Evolutionary conservation across 1,140 invertebrate genomes (phyloP).

Genomic region (Parapsyche elsis): DNA sequence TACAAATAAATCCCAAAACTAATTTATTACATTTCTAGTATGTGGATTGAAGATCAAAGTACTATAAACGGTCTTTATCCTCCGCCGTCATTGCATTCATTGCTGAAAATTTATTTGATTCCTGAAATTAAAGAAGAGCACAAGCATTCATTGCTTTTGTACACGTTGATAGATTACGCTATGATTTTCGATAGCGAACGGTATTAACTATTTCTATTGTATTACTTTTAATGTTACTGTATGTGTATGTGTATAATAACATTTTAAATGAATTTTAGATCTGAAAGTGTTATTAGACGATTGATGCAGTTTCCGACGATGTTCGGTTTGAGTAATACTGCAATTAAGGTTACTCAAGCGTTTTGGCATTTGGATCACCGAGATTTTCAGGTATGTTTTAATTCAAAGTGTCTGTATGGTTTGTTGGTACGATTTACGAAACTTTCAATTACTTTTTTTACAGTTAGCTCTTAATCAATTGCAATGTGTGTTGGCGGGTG

Average conservation of each 20-base stretch:
- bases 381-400: slow-evolving; percentile 70
- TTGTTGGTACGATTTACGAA: slow-evolving; percentile 18
- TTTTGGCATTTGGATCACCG: slow-evolving; percentile 89
- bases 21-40: slow-evolving; percentile 57
- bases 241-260: slow-evolving; percentile 9
- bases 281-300: slow-evolving; percentile 70
- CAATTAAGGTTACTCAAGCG: slow-evolving; percentile 81
- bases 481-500: slow-evolving; percentile 61
- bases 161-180: slow-evolving; percentile 83
- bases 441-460: slow-evolving; percentile 48
- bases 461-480: slow-evolving; percentile 69
- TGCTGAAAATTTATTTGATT: slow-evolving; percentile 79
- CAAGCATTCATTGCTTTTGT: slow-evolving; percentile 84
- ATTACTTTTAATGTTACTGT: background rate
- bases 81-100: slow-evolving; percentile 79
- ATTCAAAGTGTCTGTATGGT: slow-evolving; percentile 11
- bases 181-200: slow-evolving; percentile 69
- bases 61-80: slow-evolving; percentile 78
- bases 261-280: slow-evolving; percentile 56
- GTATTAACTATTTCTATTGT: slow-evolving; percentile 47
- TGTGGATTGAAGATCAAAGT: slow-evolving; percentile 78
- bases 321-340: slow-evolving; percentile 76
- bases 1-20: background rate
- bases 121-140: slow-evolving; percentile 71
- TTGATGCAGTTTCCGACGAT: slow-evolving; percentile 80